Conservation (phyloP, 2,888 invertebrate species). For the Brenthis hecate region DNA sequence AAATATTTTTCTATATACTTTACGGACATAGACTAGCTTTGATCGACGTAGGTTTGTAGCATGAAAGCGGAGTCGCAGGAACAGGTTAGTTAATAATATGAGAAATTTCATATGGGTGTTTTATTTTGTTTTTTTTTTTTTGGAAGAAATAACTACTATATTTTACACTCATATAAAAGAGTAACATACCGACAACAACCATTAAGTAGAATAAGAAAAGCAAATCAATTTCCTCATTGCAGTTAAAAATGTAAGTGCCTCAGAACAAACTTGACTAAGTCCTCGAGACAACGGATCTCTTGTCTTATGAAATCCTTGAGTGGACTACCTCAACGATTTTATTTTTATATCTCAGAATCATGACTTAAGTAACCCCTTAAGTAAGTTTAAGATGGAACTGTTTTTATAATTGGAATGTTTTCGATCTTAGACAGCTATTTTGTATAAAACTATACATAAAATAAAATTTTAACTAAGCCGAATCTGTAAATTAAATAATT, state of each 20-base stretch:
- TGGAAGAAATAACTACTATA: too few species aligned
- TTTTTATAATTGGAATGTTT: slow-evolving; percentile 32
- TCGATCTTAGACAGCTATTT: background rate
- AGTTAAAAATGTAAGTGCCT: slow-evolving; percentile 44
- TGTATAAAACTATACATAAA: too few species aligned
- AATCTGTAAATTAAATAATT: too few species aligned
- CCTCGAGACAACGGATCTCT: slow-evolving; percentile 51
- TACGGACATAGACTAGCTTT: too few species aligned
- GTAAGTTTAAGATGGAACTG: slow-evolving; percentile 30
- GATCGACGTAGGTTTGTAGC: too few species aligned
- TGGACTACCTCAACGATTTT: slow-evolving; percentile 44
- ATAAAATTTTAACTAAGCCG: too few species aligned
- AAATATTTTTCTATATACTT: too few species aligned
- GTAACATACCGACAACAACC: slow-evolving; percentile 13
- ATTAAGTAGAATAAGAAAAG: slow-evolving; percentile 25
- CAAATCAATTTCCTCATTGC: slow-evolving; percentile 40
- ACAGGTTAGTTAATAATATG: too few species aligned
- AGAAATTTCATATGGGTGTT: too few species aligned
- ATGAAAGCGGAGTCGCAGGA: too few species aligned
- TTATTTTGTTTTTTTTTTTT: too few species aligned
- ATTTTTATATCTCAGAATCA: slow-evolving; percentile 41
- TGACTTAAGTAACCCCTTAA: slow-evolving; percentile 33
- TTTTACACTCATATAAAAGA: too few species aligned
- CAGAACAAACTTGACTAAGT: slow-evolving; percentile 49
- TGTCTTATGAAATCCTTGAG: slow-evolving; percentile 51